Percentiles rank a stretch among this genome's conserved stretches.
Evolutionary conservation across 1,140 invertebrate species (phyloP).

Genomic region (Polypedilum vanderplanki): DNA sequence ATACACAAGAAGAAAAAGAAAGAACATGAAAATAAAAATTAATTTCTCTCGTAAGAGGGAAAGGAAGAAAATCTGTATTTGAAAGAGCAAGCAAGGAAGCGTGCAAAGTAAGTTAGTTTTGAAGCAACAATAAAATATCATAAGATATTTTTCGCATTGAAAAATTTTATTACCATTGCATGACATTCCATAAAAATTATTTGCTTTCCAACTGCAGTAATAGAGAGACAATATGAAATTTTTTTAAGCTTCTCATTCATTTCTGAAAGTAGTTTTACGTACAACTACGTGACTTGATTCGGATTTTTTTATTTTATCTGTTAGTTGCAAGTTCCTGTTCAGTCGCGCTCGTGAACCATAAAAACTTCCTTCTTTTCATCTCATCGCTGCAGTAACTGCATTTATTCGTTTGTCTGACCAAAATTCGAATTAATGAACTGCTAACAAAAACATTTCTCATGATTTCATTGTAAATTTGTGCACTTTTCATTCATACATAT

Average conservation of each 20-base stretch:
- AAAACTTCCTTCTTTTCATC: background rate
- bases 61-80: background rate
- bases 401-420: slow-evolving; percentile 5
- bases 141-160: slow-evolving; percentile 25
- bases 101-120: background rate
- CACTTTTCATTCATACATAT: too few relatives aligned
- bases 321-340: background rate
- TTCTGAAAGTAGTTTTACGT: background rate
- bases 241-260: background rate
- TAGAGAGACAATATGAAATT: slow-evolving; percentile 28
- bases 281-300: slow-evolving; percentile 18
- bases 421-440: slow-evolving; percentile 4
- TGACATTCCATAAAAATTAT: slow-evolving; percentile 23
- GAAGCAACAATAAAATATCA: slow-evolving; percentile 26
- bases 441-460: background rate
- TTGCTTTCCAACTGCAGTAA: slow-evolving; percentile 23
- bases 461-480: too few relatives aligned
- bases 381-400: background rate
- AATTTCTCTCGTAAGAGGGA: background rate
- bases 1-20: too few relatives aligned
- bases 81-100: background rate
- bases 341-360: background rate
- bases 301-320: background rate
- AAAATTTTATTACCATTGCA: slow-evolving; percentile 17
- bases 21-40: too few relatives aligned